These are phyloP conservation scores for Eristalis intricaria DNA, from an alignment of 2,888 invertebrate genomes.

Conservation along the genomic window DNA sequence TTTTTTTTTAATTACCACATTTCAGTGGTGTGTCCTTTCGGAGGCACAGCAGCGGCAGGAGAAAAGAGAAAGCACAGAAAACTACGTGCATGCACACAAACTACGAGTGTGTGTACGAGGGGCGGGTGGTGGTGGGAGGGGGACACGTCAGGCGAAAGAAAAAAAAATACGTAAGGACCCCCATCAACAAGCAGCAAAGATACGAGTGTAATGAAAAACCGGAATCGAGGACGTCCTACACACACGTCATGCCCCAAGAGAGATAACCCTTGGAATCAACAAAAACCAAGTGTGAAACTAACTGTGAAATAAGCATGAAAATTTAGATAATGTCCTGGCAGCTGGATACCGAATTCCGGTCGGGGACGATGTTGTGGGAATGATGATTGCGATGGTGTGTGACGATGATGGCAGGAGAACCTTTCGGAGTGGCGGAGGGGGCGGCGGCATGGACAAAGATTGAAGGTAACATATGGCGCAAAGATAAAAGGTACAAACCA, in stretches of 20 bases:
- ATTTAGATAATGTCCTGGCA: constrained; percentile 53
- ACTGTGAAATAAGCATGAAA: constrained; percentile 59
- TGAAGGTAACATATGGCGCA: constrained; percentile 55
- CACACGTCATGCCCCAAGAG: constrained; percentile 13
- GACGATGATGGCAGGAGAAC: not conserved
- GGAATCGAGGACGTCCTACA: constrained; percentile 49
- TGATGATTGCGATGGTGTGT: not conserved
- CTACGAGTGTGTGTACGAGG: not conserved
- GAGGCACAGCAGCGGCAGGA: not conserved
- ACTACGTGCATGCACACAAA: not conserved
- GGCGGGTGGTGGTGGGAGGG: not conserved
- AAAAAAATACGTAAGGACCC: not conserved
- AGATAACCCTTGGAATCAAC: constrained; percentile 54
- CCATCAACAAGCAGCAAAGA: too few relatives aligned
- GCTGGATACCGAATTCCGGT: not conserved
- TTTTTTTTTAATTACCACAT: constrained; percentile 69
- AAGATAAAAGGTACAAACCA: constrained; percentile 29
- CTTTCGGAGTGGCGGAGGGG: not conserved
- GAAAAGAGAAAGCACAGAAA: not conserved
- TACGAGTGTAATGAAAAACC: constrained; percentile 22
- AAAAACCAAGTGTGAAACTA: constrained; percentile 46
- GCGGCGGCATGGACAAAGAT: not conserved
- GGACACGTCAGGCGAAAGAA: constrained; percentile 5
- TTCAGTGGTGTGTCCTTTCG: constrained; percentile 50
- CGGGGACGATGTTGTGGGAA: not conserved